phyloP scores from a whole-genome alignment of 2,888 invertebrate species.

The Nomada lathburiana region DNA sequence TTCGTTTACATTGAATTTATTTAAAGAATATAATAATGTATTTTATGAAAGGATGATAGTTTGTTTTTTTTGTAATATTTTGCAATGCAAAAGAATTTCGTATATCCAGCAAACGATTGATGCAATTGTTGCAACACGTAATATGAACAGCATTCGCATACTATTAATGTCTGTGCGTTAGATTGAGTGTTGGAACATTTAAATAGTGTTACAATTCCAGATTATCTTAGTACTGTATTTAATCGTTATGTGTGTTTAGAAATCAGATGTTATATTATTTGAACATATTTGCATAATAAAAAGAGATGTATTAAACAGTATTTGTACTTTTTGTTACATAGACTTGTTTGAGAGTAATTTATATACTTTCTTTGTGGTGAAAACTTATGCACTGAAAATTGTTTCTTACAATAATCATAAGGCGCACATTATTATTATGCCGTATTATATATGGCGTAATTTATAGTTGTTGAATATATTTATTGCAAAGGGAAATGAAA shows the following conservation, averaged over 20 bases:
- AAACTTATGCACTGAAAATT: background rate
- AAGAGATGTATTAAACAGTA: conserved; percentile 33
- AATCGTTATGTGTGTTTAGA: conserved; percentile 39
- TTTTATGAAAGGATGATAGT: conserved; percentile 19
- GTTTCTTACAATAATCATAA: background rate
- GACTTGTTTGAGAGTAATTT: background rate
- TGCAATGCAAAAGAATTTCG: background rate
- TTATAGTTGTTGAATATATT: conserved; percentile 13
- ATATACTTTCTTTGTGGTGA: too few relatives aligned
- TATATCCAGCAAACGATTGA: conserved; percentile 17
- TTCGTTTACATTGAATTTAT: conserved; percentile 16
- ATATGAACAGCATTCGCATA: conserved; percentile 32
- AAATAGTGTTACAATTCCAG: conserved; percentile 37
- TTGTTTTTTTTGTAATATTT: background rate
- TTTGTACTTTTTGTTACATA: conserved; percentile 12
- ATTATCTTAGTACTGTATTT: conserved; percentile 32
- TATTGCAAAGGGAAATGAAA: conserved; percentile 32
- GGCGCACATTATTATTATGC: background rate
- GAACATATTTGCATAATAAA: conserved; percentile 62
- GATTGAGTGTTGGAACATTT: conserved; percentile 38
- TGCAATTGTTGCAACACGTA: conserved; percentile 3
- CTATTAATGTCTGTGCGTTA: conserved; percentile 30
- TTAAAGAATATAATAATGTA: conserved; percentile 8
- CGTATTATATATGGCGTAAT: background rate
- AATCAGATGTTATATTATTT: conserved; percentile 50